Evolutionary conservation across 2,888 invertebrate genomes (phyloP), one percentile per base, ranked within the genome.

Genomic region (Caenorhabditis sp.): DNA sequence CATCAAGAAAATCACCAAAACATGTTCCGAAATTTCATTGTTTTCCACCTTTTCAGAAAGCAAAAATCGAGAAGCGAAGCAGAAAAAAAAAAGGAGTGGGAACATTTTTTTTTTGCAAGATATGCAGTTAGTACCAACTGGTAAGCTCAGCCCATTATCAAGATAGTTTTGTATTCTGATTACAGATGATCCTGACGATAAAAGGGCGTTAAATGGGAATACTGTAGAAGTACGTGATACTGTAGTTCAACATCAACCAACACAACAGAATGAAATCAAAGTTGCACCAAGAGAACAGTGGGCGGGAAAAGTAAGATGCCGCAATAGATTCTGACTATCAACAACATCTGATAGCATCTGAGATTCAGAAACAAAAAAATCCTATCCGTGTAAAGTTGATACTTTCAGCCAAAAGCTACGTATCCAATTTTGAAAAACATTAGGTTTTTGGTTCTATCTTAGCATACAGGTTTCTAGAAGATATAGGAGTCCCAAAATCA

Each of bases 281-380:
- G 63, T 66, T 27, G 66, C 70, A 17, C 70, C 67, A 20, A 36
- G 80, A 36, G 80, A 80, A 54, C 71, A 76, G 14, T 80, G 80
- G 80, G 71, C 75, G 1, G 76, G 77, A 12, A 80, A 80, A 75
- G 79, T 79, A 31, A 14, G 2, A 2, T 23, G 23, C 25, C 23
- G 4, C 4, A n/a, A 17, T n/a, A 43, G 14, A 17, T 27, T 12
- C 23, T n/a, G n/a, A n/a, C n/a, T n/a, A n/a, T n/a, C n/a, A n/a
- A n/a, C n/a, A n/a, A n/a, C n/a, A n/a, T n/a, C n/a, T n/a, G n/a
- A n/a, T n/a, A n/a, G n/a, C n/a, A n/a, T n/a, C n/a, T n/a, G n/a
- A 31, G 10, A 31, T 31, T 31, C 31, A 31, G 10, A 31, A 31
- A 31, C 4, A 31, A 31, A 31, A 31, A n/a, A n/a, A n/a, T n/a